Evolutionary conservation across 1,140 invertebrate species (phyloP), one percentile per base, ranked within the genome.

Genomic region (Scylla paramamosain): DNA sequence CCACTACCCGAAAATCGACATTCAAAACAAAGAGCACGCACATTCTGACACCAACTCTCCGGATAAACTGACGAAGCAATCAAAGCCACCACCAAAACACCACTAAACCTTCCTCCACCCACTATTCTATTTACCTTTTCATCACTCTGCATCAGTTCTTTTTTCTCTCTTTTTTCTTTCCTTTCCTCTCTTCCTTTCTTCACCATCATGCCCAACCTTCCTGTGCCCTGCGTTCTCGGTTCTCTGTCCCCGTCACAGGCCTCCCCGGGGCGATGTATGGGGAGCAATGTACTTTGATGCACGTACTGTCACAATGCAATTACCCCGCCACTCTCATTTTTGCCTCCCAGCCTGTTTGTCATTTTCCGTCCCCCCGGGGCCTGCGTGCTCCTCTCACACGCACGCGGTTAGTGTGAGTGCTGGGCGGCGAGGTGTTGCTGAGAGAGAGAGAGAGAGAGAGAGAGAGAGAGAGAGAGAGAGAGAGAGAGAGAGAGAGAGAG

Each of bases 401-500:
- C 52, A 59, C 10, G 52, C 2, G 52, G 52, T 59, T 59, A 59
- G 12, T 20, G 10, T 12, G 52, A 12, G 52, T 12, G 52, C 0
- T 59, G 52, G 10, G 16, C 52, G 25, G 52, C 20, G 20, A 25
- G 3, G 25, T 77, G 25, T 7, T 77, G 67, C 20, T 2, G 25
- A n/a, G 25, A 77, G 67, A 77, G 67, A 77, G 67, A n/a, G 67
- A n/a, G 25, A 25, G 67, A 77, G 67, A 77, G 67, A 77, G 67
- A 77, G 67, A 77, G 67, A 77, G 67, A 77, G 67, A 77, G 67
- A 77, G 67, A 77, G 67, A 77, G 67, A 77, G 67, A 77, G 67
- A 77, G 67, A 77, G 67, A 77, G 67, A 77, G 67, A 77, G 67
- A 77, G 67, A 77, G 67, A 77, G 67, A 77, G 67, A 77, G n/a